These are phyloP conservation scores for Palythoa grandiflora DNA, from an alignment of 92 coral and sea anemone species.

Conservation along the genomic window DNA sequence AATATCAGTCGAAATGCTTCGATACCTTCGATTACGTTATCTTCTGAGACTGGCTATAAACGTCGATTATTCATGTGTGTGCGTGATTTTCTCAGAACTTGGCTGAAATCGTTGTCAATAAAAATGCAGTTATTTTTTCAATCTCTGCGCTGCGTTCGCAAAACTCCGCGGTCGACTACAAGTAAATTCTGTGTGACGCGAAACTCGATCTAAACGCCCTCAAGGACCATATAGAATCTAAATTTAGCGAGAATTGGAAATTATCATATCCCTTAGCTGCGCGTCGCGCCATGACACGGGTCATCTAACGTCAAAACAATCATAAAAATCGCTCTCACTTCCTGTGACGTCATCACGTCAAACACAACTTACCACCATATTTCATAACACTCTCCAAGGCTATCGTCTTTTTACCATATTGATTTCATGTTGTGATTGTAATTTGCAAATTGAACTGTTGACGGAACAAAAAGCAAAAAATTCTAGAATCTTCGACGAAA, in stretches of 20 bases:
- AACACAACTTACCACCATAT: constrained; percentile 44
- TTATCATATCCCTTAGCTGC: constrained; percentile 71
- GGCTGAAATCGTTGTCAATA: not conserved
- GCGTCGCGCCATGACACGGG: constrained; percentile 53
- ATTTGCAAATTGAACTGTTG: not conserved
- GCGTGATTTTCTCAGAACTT: constrained; percentile 34
- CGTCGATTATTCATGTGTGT: constrained; percentile 45
- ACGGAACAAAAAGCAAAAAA: not conserved
- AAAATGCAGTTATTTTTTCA: constrained; percentile 26
- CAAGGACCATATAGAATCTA: constrained; percentile 74
- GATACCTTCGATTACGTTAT: constrained; percentile 41
- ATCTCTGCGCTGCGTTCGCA: constrained; percentile 25
- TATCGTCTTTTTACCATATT: not conserved
- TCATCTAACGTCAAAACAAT: constrained; percentile 85
- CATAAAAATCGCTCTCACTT: constrained; percentile 86
- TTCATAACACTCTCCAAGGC: constrained; percentile 47
- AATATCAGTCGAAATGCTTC: constrained; percentile 10
- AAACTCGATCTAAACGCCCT: constrained; percentile 74
- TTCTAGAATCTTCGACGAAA: constrained; percentile 15
- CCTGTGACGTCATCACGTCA: constrained; percentile 85
- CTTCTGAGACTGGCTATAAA: constrained; percentile 2
- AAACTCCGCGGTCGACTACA: constrained; percentile 35
- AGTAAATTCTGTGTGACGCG: constrained; percentile 74
- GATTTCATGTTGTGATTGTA: constrained; percentile 22
- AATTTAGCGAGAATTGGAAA: constrained; percentile 81